These are phyloP conservation scores for Rhagonycha fulva DNA, from an alignment of 2,888 invertebrate species.

Conservation along the genomic window DNA sequence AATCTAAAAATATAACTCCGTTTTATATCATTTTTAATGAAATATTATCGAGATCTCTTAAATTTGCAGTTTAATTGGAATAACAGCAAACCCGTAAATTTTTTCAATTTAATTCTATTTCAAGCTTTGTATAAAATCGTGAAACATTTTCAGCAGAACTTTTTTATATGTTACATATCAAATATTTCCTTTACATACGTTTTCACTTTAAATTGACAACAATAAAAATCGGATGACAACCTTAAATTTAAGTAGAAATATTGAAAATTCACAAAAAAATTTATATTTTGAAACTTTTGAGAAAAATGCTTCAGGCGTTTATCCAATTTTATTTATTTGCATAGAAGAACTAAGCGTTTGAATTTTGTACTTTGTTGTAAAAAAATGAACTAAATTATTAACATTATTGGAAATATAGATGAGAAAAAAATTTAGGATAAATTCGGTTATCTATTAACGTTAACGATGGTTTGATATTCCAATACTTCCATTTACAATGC, in stretches of 20 bases:
- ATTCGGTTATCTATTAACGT: neutral
- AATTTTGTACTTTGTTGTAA: neutral
- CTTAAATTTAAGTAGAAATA: slow-evolving; percentile 10
- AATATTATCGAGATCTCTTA: neutral
- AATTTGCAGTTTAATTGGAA: neutral
- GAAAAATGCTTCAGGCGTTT: neutral
- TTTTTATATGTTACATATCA: neutral
- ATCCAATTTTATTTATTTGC: neutral
- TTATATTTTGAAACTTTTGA: neutral
- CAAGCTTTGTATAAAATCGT: neutral
- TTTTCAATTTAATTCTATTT: neutral
- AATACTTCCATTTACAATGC: neutral
- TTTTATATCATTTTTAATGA: neutral
- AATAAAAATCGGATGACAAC: slow-evolving; percentile 15
- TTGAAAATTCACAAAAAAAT: slow-evolving; percentile 7
- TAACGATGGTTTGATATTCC: neutral
- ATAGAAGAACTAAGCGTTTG: neutral
- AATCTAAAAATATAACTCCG: neutral
- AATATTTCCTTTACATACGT: slow-evolving; percentile 3
- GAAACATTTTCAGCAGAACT: neutral
- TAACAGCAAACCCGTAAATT: neutral
- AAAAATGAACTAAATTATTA: neutral
- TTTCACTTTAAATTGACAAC: slow-evolving; percentile 5
- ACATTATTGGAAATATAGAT: neutral
- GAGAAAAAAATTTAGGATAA: neutral